Base-by-base conservation (phyloP, 2,888 invertebrate genomes). In the Uloborus plumipes region DNA sequence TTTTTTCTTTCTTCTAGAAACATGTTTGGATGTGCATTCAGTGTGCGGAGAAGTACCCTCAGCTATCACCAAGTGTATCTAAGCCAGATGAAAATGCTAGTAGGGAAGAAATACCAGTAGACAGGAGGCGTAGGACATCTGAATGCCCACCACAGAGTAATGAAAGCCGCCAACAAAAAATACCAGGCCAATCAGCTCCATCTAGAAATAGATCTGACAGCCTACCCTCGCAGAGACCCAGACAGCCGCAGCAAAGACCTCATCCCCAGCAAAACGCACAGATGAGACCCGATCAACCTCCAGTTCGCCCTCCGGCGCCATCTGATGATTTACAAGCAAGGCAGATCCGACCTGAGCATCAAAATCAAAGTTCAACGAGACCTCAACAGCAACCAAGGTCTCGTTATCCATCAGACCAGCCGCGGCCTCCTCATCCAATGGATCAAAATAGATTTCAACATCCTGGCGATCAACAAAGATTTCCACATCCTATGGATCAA, bases 21-120 rank as follows among this genome's bases (percentile, higher is more conserved):
- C 83, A 83, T 31, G 83, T 83, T 6, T 83, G 83, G 83, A 83
- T 83, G 83, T 83, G 83, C 55, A 15, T 72, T 2, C 49, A 61
- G n/a, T 83, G 83, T 49, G 66, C 72, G 3, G 83, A 77, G 20
- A 77, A 66, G 16, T 83, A 77, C 53, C 83, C 83, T 31, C 77
- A 72, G 15, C 20, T 83, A 20, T 15, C 65, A 2, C 51, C 72
- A 11, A 61, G 26, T 15, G 18, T 14, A n/a, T 14, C 47, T 15
- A 67, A 50, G 49, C 49, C 65, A n/a, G 64, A 71, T 20, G n/a
- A 39, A 31, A 50, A 69, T 18, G 18, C 14, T 9, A 71, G 47
- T 26, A 61, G 61, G 20, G 26, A 71, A 18, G 76, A 66, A 39
- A 31, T 47, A 53, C 80, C 69, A n/a, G 26, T 20, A 18, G 66